Evolutionary conservation across 2,113 vertebrate genomes (phyloP).

Genomic region (Chroicocephalus ridibundus): DNA sequence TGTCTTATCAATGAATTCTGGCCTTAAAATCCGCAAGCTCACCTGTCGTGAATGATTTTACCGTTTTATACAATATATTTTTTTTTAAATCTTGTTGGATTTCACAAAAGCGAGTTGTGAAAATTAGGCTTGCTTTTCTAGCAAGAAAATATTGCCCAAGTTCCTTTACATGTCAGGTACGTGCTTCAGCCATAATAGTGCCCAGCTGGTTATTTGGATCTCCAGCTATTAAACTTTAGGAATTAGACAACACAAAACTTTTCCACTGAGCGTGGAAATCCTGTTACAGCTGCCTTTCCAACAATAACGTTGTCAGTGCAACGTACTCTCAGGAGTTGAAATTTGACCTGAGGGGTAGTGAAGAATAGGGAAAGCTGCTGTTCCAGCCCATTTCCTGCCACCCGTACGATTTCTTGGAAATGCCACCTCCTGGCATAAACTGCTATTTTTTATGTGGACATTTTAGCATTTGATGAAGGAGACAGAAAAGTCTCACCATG

Average conservation of each 20-base stretch:
- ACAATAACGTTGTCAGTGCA: not conserved
- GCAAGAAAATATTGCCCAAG: not conserved
- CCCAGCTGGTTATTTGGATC: not conserved
- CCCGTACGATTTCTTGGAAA: not conserved
- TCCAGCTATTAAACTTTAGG: not conserved
- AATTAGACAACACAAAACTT: not conserved
- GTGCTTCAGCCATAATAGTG: not conserved
- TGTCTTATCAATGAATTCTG: not conserved
- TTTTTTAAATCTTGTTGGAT: not conserved
- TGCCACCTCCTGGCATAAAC: not conserved
- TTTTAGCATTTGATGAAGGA: not conserved
- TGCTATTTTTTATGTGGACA: not conserved
- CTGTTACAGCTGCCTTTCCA: not conserved
- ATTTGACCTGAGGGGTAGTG: not conserved
- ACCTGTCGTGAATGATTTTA: not conserved
- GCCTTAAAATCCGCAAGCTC: not conserved
- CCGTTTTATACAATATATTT: not conserved
- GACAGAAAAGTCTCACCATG: not conserved
- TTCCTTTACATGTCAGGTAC: not conserved
- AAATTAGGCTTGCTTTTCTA: not conserved
- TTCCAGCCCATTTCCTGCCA: not conserved
- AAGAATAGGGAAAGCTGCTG: not conserved
- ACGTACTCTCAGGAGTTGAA: not conserved
- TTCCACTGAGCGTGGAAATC: not conserved
- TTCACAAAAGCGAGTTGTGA: not conserved